These are phyloP conservation scores for Panurus biarmicus DNA, from an alignment of 2,113 vertebrate species.

Conservation along the genomic window DNA sequence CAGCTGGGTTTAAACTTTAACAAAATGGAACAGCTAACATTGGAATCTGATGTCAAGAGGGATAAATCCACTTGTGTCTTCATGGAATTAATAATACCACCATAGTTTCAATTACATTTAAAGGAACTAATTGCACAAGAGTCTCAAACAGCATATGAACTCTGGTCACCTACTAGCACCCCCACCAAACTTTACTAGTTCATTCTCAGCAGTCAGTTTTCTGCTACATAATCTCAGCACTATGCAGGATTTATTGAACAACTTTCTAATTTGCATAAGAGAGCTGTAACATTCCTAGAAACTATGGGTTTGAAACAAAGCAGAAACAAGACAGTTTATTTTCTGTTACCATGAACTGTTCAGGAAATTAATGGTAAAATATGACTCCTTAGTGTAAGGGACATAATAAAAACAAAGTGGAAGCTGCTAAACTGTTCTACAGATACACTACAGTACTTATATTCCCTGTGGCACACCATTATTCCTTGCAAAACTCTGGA, in stretches of 20 bases:
- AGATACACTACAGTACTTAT: neutral
- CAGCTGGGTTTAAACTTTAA: neutral
- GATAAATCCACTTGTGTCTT: neutral
- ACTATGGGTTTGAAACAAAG: neutral
- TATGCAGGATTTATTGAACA: neutral
- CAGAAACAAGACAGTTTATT: neutral
- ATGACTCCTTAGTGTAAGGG: neutral
- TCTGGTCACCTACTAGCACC: neutral
- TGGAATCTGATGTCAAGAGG: neutral
- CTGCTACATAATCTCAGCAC: neutral
- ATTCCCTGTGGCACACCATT: conserved; percentile 63
- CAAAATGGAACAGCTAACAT: neutral
- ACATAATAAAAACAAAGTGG: neutral
- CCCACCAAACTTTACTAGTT: neutral
- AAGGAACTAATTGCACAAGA: neutral
- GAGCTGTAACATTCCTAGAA: neutral
- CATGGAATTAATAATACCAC: neutral
- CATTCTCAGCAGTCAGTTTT: neutral
- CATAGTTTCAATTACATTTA: neutral
- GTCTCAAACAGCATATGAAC: neutral
- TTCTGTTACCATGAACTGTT: neutral
- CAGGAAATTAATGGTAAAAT: neutral
- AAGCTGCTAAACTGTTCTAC: neutral
- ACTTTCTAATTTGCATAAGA: neutral
- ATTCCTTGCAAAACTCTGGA: conserved; percentile 74